A percentile compares a stretch with the other conserved stretches of the same genome.
Evolutionary conservation across 1,140 invertebrate species (phyloP).

Genomic region (Danaus melanippus): DNA sequence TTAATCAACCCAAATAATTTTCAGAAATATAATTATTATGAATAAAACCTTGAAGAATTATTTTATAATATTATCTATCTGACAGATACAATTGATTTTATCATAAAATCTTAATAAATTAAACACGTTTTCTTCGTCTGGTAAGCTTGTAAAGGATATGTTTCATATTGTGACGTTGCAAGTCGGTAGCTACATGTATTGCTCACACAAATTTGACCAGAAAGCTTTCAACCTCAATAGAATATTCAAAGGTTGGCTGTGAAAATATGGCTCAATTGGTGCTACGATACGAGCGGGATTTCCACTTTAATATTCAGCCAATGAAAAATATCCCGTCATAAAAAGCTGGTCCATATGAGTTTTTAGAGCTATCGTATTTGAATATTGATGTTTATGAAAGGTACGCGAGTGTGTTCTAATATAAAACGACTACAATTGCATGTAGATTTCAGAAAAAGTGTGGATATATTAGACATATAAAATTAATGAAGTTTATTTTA

Average conservation of each 20-base stretch:
- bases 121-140: background rate
- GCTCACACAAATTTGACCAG: slow-evolving; percentile 38
- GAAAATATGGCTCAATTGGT: slow-evolving; percentile 61
- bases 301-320: slow-evolving; percentile 57
- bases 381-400: slow-evolving; percentile 66
- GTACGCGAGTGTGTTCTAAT: slow-evolving; percentile 18
- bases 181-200: slow-evolving; percentile 23
- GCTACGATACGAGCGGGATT: slow-evolving; percentile 43
- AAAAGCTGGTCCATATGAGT: slow-evolving; percentile 58
- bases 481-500: too few species aligned
- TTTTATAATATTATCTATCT: too few species aligned
- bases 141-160: background rate
- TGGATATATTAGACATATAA: too few species aligned
- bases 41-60: too few species aligned
- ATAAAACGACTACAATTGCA: too few species aligned
- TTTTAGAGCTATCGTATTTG: slow-evolving; percentile 53
- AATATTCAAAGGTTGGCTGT: slow-evolving; percentile 57
- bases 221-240: slow-evolving; percentile 52
- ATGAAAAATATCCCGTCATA: slow-evolving; percentile 59
- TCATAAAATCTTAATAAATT: too few species aligned
- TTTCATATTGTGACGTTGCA: slow-evolving; percentile 5
- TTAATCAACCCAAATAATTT: too few species aligned
- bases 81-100: too few species aligned
- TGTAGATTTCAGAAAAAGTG: too few species aligned
- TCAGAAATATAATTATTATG: too few species aligned